These are phyloP conservation scores for Rhabdomys dilectus DNA, from an alignment of 2,113 vertebrate genomes.

Conservation along the genomic window DNA sequence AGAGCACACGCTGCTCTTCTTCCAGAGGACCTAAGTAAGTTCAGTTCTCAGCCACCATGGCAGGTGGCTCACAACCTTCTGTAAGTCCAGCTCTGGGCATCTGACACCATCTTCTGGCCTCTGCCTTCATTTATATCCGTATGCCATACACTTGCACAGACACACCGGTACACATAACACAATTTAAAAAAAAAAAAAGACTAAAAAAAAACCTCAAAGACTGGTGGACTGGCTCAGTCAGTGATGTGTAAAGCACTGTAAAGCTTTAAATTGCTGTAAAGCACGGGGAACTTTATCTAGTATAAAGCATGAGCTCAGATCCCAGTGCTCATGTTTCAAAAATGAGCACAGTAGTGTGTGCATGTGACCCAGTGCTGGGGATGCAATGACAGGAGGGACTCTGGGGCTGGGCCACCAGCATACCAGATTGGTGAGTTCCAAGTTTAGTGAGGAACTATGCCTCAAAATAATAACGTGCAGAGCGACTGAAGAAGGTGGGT, in stretches of 20 bases:
- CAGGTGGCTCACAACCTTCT: background rate
- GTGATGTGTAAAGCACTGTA: too few relatives aligned
- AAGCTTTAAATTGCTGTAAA: background rate
- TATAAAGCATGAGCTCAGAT: background rate
- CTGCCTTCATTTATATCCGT: background rate
- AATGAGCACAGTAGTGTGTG: too few relatives aligned
- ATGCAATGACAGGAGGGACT: background rate
- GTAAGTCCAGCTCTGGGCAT: background rate
- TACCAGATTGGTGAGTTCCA: background rate
- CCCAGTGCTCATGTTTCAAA: background rate
- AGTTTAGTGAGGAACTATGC: background rate
- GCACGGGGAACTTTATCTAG: background rate
- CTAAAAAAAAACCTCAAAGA: background rate
- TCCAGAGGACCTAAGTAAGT: too few relatives aligned
- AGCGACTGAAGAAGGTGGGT: background rate
- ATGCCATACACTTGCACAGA: background rate
- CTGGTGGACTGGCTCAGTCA: background rate
- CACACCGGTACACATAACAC: background rate
- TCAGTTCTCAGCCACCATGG: background rate
- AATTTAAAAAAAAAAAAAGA: too few relatives aligned
- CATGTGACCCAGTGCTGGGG: background rate
- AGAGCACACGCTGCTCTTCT: background rate
- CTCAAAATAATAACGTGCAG: background rate
- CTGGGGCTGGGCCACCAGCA: background rate
- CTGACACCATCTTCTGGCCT: background rate